Base-by-base conservation (phyloP, 2,113 vertebrate genomes). In the Cinclus cinclus region DNA sequence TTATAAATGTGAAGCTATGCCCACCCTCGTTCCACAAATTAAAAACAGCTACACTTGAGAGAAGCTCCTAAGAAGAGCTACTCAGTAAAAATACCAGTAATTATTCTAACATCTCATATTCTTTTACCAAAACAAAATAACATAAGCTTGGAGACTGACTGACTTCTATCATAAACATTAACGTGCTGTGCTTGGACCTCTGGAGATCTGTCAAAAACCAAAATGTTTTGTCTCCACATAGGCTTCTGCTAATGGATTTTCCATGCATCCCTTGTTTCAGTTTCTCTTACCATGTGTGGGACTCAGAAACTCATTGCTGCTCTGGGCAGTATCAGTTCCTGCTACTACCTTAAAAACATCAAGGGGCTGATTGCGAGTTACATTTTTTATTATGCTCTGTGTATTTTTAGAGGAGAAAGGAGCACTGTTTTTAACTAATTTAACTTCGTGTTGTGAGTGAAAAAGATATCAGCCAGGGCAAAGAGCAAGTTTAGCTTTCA, bases 191-290 rank as follows among this genome's bases (percentile, higher is more conserved):
- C 75, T 92, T 67, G 82, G 82, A 88, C 79, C 89, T 88, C 95
- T 90, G 21, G 89, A 94, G 87, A 95, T 92, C 75, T 91, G 87
- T 76, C 3, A 8, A 85, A 94, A 95, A 27, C 60, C 79, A 65
- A 93, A 92, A 90, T 83, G 92, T 97, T 96, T 92, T 96, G 93
- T 95, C 90, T 93, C 76, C 68, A 92, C 1, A 2, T 78, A 90
- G 90, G 73, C 86, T 92, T 92, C 49, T 95, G 52, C 85, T 95
- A 92, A 96, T 96, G 93, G 90, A 35, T 96, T 97, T 96, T 97
- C 94, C 94, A 90, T 95, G 85, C 64, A 53, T 80, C 79, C 93
- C 90, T 86, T 93, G 75, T 86, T 96, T 88, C 79, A 60, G 85
- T 80, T 91, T 86, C 79, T 83, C 64, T 88, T 90, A 10, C 79